phyloP scores from a whole-genome alignment of 2,888 invertebrate genomes.

The Calephelis perditalis region DNA sequence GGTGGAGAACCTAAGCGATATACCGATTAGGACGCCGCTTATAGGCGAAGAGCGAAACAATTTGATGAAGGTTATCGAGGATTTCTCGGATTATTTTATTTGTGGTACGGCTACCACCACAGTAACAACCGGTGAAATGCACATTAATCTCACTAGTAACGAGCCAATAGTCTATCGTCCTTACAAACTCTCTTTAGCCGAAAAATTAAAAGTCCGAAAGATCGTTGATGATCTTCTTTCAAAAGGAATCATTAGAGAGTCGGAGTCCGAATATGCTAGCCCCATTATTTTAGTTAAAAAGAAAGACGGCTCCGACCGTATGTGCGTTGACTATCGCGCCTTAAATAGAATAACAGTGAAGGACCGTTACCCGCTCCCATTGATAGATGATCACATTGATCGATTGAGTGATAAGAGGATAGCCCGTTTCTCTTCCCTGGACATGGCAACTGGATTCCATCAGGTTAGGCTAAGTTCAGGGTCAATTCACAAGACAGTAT shows the following conservation, averaged over 20 bases:
- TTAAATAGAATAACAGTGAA: constrained; percentile 22
- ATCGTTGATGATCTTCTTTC: constrained; percentile 3
- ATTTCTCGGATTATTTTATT: constrained; percentile 3
- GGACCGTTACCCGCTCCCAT: constrained; percentile 21
- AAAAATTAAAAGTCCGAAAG: constrained; percentile 3
- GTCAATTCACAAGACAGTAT: constrained; percentile 21
- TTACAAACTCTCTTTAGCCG: constrained; percentile 14
- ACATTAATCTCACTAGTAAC: constrained; percentile 1
- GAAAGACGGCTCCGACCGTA: constrained; percentile 19
- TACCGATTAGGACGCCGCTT: neutral
- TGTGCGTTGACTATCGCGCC: constrained; percentile 23
- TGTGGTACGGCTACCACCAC: constrained; percentile 10
- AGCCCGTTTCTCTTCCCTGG: constrained; percentile 19
- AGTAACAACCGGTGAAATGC: constrained; percentile 11
- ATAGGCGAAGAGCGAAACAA: neutral
- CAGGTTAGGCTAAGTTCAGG: constrained; percentile 17
- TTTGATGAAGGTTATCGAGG: neutral
- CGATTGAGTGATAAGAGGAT: constrained; percentile 15
- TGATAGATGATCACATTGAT: constrained; percentile 25
- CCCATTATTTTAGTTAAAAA: constrained; percentile 12
- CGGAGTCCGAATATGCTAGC: constrained; percentile 13
- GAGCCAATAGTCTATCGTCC: constrained; percentile 4
- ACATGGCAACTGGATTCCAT: constrained; percentile 27
- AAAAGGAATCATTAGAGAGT: constrained; percentile 12
- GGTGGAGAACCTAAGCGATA: neutral